phyloP scores from a whole-genome alignment of 2,113 vertebrate species.

The Oxyura jamaicensis region DNA sequence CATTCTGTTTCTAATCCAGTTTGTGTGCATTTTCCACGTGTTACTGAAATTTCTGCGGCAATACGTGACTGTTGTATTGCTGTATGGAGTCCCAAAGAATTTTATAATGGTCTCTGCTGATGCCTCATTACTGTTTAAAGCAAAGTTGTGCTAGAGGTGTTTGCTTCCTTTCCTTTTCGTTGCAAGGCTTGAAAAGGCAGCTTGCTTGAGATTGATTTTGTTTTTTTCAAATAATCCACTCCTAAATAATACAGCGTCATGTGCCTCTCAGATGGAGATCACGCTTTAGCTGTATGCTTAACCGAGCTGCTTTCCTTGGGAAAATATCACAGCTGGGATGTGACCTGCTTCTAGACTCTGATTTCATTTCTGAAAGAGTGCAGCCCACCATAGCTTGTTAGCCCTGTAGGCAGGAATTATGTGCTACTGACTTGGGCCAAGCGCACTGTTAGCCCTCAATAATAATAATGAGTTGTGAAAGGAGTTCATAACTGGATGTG shows the following conservation, averaged over 20 bases:
- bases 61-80: conserved; percentile 11
- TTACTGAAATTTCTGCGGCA: background rate
- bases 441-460: background rate
- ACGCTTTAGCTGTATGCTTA: background rate
- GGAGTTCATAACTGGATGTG: conserved; percentile 22
- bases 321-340: conserved; percentile 48
- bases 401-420: conserved; percentile 16
- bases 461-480: conserved; percentile 39
- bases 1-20: conserved; percentile 13
- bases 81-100: background rate
- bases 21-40: background rate
- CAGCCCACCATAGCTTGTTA: conserved; percentile 14
- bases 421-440: background rate
- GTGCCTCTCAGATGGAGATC: conserved; percentile 9
- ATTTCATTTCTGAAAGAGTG: conserved; percentile 18
- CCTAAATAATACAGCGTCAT: background rate
- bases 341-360: conserved; percentile 22
- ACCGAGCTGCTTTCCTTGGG: background rate
- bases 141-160: background rate
- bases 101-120: background rate
- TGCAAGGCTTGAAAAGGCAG: background rate
- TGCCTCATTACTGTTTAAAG: conserved; percentile 19
- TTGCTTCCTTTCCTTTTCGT: background rate
- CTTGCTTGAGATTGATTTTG: background rate
- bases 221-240: background rate